Conservation (phyloP, 2,888 invertebrate species). For the Platycnemis pennipes region DNA sequence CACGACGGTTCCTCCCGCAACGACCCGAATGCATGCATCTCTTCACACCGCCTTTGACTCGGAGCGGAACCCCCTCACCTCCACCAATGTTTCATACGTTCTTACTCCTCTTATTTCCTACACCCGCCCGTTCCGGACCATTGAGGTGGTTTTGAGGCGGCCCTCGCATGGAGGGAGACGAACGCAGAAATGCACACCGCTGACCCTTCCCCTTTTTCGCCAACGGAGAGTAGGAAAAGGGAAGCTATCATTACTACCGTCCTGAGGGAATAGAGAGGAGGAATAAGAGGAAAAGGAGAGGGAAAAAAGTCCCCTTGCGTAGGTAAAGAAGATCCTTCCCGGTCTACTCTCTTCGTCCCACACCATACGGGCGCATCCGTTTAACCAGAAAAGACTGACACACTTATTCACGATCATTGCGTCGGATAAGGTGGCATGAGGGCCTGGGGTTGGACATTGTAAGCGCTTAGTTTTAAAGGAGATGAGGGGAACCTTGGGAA, state of each 20-base stretch:
- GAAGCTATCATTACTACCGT: too few relatives aligned
- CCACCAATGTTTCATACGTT: not conserved
- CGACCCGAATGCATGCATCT: not conserved
- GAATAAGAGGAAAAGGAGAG: not conserved
- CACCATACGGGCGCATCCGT: constrained; percentile 15
- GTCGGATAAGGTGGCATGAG: not conserved
- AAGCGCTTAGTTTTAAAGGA: not conserved
- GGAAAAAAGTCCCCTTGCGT: not conserved
- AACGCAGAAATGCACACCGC: not conserved
- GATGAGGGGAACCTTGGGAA: not conserved
- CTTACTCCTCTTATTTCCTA: not conserved
- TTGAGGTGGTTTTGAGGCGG: constrained; percentile 12
- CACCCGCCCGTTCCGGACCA: not conserved
- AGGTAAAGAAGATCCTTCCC: not conserved
- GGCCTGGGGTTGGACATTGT: not conserved
- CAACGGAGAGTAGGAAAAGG: not conserved
- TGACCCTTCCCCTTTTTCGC: not conserved
- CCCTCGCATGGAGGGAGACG: not conserved
- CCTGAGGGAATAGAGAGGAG: not conserved
- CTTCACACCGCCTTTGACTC: not conserved
- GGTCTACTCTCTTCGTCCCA: not conserved
- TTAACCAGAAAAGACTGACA: constrained; percentile 3
- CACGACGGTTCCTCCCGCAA: not conserved
- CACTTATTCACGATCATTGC: constrained; percentile 54
- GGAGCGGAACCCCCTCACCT: not conserved